Evolutionary conservation across 2,888 invertebrate genomes (phyloP).

Genomic region (Cerastis leucographa): DNA sequence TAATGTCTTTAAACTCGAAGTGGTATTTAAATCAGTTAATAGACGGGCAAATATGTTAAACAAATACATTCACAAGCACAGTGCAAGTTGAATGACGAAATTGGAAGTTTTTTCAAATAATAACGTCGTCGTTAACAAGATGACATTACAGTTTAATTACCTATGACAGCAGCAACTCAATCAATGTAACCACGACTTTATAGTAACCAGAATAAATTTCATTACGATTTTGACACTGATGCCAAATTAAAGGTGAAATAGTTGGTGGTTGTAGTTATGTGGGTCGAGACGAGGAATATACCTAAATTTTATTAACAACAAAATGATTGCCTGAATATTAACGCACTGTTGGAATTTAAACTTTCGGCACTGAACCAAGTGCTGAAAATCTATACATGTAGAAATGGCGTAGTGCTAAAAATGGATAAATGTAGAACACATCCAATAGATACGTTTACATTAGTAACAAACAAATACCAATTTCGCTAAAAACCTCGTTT

Average conservation of each 20-base stretch:
- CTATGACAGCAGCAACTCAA: too few species aligned
- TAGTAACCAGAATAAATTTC: too few species aligned
- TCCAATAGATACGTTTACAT: neutral
- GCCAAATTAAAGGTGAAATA: neutral
- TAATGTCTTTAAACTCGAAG: conserved; percentile 4
- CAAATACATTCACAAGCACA: conserved; percentile 1
- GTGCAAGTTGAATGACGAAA: neutral
- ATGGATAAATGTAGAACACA: too few species aligned
- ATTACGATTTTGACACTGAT: neutral
- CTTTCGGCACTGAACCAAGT: too few species aligned
- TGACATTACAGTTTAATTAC: neutral
- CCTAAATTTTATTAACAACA: too few species aligned
- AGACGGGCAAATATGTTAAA: neutral
- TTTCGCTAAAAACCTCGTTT: neutral
- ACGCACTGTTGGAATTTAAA: too few species aligned
- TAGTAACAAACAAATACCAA: neutral
- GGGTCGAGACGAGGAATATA: neutral
- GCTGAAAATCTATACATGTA: too few species aligned
- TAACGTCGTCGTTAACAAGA: neutral
- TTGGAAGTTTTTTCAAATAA: neutral
- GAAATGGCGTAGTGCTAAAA: too few species aligned
- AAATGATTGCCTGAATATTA: too few species aligned
- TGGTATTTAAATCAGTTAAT: neutral
- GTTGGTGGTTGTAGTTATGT: neutral
- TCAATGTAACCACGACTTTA: too few species aligned